phyloP scores from a whole-genome alignment of 92 coral and sea anemone genomes.

The Montipora capitata region DNA sequence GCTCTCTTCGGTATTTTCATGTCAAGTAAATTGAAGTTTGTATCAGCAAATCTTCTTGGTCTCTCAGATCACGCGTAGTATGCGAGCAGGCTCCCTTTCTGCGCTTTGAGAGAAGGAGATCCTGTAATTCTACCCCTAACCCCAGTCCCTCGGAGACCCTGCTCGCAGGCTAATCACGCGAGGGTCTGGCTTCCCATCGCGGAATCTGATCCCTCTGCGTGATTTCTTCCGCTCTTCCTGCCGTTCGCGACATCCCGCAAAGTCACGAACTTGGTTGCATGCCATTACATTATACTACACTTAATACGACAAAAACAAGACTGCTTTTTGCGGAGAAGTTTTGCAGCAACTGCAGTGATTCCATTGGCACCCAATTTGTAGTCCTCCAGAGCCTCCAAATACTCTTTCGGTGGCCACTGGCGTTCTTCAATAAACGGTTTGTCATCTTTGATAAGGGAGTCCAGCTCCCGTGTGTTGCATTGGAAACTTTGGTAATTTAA shows the following conservation, averaged over 20 bases:
- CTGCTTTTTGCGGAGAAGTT: background rate
- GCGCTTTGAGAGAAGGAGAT: too few species aligned
- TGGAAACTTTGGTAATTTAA: constrained; percentile 55
- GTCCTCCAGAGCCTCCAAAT: constrained; percentile 31
- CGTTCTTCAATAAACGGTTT: constrained; percentile 47
- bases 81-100: too few species aligned
- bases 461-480: constrained; percentile 20
- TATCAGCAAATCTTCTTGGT: background rate
- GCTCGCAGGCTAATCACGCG: too few species aligned
- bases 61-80: too few species aligned
- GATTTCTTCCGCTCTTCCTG: too few species aligned
- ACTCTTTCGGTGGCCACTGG: constrained; percentile 62
- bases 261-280: background rate
- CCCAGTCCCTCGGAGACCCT: too few species aligned
- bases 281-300: constrained; percentile 26
- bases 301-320: constrained; percentile 10
- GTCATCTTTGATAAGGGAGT: constrained; percentile 46
- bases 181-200: too few species aligned
- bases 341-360: background rate
- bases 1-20: background rate
- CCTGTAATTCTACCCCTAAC: too few species aligned
- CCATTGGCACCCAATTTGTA: constrained; percentile 10
- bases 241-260: too few species aligned
- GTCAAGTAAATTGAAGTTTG: too few species aligned
- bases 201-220: too few species aligned